These are phyloP conservation scores for Amyelois transitella DNA, from an alignment of 1,140 invertebrate species.

Conservation along the genomic window DNA sequence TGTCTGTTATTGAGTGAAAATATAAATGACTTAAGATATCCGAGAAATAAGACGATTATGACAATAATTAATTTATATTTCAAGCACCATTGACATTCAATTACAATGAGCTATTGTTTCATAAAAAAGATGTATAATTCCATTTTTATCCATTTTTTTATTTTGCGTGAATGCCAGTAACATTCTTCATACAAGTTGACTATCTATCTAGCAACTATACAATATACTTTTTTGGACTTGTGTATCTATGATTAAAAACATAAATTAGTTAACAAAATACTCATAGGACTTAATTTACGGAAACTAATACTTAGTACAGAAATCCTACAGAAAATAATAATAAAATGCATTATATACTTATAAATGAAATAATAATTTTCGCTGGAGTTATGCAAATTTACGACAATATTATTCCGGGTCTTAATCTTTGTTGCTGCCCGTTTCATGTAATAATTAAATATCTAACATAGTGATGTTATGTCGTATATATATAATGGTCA, in stretches of 20 bases:
- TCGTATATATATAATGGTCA: too few relatives aligned
- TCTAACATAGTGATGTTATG: too few relatives aligned
- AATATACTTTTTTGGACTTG: neutral
- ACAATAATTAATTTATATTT: constrained; percentile 1
- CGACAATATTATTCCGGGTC: too few relatives aligned
- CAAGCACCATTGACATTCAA: constrained; percentile 6
- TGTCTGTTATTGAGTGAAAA: too few relatives aligned
- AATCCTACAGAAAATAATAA: neutral
- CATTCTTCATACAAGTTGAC: neutral
- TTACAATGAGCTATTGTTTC: neutral
- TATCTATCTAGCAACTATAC: neutral
- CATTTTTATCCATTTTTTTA: neutral
- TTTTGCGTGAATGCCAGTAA: neutral
- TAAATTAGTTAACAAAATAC: neutral
- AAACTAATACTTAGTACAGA: neutral
- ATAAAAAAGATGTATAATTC: neutral
- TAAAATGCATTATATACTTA: too few relatives aligned
- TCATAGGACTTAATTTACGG: neutral
- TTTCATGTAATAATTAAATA: too few relatives aligned
- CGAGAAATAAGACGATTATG: too few relatives aligned
- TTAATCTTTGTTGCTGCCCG: too few relatives aligned
- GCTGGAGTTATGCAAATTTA: too few relatives aligned
- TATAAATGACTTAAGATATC: too few relatives aligned
- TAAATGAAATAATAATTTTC: too few relatives aligned
- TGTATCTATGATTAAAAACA: neutral